Base-by-base conservation (phyloP, 1,140 invertebrate genomes). In the Sitophilus oryzae region DNA sequence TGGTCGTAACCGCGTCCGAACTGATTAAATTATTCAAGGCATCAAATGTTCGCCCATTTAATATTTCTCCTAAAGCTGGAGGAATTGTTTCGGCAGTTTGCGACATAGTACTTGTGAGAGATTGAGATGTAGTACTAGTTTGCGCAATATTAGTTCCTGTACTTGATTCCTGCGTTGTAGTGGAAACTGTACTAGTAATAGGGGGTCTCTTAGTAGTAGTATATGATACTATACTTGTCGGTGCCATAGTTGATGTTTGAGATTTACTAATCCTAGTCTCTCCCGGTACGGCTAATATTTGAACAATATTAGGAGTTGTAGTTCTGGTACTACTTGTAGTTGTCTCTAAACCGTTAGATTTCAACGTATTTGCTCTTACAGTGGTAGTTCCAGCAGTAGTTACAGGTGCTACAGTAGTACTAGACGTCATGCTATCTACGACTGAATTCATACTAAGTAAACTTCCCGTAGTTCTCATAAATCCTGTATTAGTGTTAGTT, bases 1-100 rank as follows among this genome's bases (percentile, higher is more conserved):
- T 48, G 9, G 30, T 37, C 19, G 44, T 18, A 20, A 36, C 25
- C 9, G 36, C 40, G 14, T 57, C 45, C 23, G 48, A 55, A 49
- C 63, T 66, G 34, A 68, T 56, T 40, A 68, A 47, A 38, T 51
- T 61, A 48, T 62, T 65, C 22, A 64, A 61, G 18, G 59, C 66
- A 23, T 64, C 56, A 21, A 66, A 40, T 15, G 63, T 68, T 57
- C 54, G 61, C 16, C 61, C 65, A 22, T 64, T 64, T 22, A 68
- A 57, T 19, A 68, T 50, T 54, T 66, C 61, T 6, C 61, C 54
- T 48, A 66, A 52, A 38, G 64, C 53, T 35, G 64, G 56, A 14
- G 64, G 42, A 21, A 57, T 46, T 11, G 55, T 52, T 30, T 51
- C 46, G 16, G 46, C 36, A 44, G 37, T 50, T 37, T 50, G 22